phyloP scores from a whole-genome alignment of 2,888 invertebrate species.

The Disparrhopalites patrizii region DNA sequence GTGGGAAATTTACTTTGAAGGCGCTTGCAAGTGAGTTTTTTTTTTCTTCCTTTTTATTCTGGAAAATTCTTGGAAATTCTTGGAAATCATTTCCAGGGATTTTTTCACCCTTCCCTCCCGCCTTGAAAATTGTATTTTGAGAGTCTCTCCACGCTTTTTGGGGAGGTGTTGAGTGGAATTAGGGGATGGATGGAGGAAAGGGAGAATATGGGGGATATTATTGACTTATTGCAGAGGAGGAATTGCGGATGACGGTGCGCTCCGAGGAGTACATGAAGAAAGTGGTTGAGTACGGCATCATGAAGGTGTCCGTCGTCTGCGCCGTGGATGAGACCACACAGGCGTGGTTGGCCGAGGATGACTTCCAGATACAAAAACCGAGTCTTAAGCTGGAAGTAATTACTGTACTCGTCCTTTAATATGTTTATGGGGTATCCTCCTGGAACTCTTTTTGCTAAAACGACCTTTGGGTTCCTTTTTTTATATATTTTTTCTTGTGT shows the following conservation, averaged over 20 bases:
- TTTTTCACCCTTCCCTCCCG: no score
- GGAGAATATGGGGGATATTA: no score
- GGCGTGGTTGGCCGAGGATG: conserved; percentile 77
- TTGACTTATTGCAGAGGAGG: no score
- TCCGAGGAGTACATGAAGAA: conserved; percentile 72
- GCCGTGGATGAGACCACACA: conserved; percentile 76
- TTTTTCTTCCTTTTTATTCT: no score
- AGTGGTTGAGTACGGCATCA: conserved; percentile 72
- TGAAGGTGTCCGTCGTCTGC: conserved; percentile 73
- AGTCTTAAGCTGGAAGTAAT: conserved; percentile 64
- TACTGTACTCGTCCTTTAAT: background rate
- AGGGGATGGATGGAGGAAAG: background rate
- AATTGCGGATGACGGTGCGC: conserved; percentile 58
- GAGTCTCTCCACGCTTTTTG: no score
- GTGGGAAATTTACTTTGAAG: no score
- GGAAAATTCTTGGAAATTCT: no score
- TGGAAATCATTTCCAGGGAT: no score
- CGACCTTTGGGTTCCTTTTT: background rate
- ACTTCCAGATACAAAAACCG: conserved; percentile 73
- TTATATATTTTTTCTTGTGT: background rate
- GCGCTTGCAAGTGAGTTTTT: no score
- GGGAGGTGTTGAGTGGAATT: background rate
- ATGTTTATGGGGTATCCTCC: background rate
- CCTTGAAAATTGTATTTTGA: no score
- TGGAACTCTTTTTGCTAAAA: background rate